Percentiles rank a stretch among this genome's conserved stretches.
Evolutionary conservation across 2,888 invertebrate genomes (phyloP).

Genomic region (Acanthacorydalis orientalis): DNA sequence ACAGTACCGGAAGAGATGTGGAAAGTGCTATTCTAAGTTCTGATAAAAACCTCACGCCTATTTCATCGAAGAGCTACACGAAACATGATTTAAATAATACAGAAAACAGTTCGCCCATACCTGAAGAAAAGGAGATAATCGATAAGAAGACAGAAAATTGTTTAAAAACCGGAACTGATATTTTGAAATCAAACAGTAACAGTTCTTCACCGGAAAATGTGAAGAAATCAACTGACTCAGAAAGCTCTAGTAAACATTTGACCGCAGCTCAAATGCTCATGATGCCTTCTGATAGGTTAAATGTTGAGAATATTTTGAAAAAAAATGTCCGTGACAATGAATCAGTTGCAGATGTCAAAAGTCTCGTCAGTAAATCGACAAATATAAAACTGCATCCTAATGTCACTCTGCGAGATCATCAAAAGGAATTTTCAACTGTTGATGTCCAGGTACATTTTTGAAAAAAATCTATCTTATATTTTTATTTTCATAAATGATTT

Average conservation of each 20-base stretch:
- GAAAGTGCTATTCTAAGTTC: conserved; percentile 5
- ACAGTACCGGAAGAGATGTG: conserved; percentile 5
- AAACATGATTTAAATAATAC: too few species aligned
- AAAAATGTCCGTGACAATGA: not conserved
- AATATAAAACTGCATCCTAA: too few species aligned
- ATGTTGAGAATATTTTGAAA: not conserved
- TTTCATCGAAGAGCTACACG: too few species aligned
- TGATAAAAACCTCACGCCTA: too few species aligned
- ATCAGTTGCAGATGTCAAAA: not conserved
- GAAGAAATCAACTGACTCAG: not conserved
- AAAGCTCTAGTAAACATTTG: conserved; percentile 2
- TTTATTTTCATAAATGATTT: too few species aligned
- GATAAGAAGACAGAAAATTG: too few species aligned
- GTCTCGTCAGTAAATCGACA: not conserved
- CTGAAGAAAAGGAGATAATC: too few species aligned
- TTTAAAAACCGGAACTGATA: too few species aligned
- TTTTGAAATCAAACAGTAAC: not conserved
- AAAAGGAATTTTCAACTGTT: too few species aligned
- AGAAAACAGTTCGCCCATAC: not conserved
- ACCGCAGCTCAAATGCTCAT: conserved; percentile 1
- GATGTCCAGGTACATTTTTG: too few species aligned
- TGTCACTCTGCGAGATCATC: too few species aligned
- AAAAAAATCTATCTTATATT: too few species aligned
- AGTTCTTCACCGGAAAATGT: not conserved
- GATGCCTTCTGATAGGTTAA: not conserved